Evolutionary conservation across 2,888 invertebrate genomes (phyloP).

Genomic region (Plagodis dolabraria): DNA sequence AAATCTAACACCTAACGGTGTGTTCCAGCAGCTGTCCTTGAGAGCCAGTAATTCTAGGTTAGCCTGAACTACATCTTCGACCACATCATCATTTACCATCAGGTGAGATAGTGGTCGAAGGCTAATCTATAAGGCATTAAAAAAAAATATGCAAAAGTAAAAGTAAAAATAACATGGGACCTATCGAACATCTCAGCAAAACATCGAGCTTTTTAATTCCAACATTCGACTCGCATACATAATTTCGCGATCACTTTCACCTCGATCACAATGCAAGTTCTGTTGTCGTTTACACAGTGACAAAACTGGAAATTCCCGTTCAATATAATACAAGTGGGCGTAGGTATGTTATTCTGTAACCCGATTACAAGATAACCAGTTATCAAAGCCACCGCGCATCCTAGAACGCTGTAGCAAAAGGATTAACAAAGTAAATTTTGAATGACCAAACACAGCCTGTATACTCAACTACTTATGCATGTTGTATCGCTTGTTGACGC

Average conservation of each 20-base stretch:
- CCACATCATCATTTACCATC: too few species aligned
- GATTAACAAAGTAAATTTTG: conserved; percentile 38
- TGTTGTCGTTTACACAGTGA: conserved; percentile 3
- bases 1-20: too few species aligned
- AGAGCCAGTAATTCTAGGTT: too few species aligned
- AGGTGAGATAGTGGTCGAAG: too few species aligned
- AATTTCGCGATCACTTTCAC: conserved; percentile 15
- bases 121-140: too few species aligned
- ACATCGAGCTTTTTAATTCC: neutral
- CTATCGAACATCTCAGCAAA: neutral
- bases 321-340: conserved; percentile 10
- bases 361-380: conserved; percentile 22
- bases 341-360: conserved; percentile 12
- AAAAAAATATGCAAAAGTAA: too few species aligned
- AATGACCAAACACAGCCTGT: conserved; percentile 36
- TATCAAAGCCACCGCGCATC: conserved; percentile 27
- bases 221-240: neutral
- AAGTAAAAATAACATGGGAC: too few species aligned
- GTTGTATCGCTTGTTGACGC: conserved; percentile 30
- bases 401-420: conserved; percentile 23
- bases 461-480: conserved; percentile 29
- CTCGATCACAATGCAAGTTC: conserved; percentile 9
- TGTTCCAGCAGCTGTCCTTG: too few species aligned
- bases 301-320: conserved; percentile 16
- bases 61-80: too few species aligned